Conservation (phyloP, 92 coral and sea anemone genomes). For the Blastomussa wellsi region DNA sequence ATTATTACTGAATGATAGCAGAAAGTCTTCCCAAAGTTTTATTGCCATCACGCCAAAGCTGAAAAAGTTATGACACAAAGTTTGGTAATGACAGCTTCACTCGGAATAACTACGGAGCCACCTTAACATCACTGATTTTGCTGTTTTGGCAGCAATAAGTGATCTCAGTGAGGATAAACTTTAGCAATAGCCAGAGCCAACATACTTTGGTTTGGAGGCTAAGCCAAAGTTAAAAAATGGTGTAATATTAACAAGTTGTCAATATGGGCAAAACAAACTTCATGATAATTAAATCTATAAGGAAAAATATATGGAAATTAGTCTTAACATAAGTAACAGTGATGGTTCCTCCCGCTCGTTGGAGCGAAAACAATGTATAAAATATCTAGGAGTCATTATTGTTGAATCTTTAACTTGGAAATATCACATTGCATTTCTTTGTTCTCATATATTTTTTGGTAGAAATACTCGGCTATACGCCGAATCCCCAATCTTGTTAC, state of each 20-base stretch:
- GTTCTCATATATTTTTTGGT: constrained; percentile 36
- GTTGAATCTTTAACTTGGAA: constrained; percentile 27
- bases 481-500: too few species aligned
- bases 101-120: too few species aligned
- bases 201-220: too few species aligned
- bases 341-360: constrained; percentile 6
- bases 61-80: too few species aligned
- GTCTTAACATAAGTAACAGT: constrained; percentile 14
- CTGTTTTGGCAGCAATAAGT: too few species aligned
- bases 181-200: too few species aligned
- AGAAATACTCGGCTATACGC: neutral
- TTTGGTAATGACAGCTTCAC: too few species aligned
- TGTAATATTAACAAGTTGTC: constrained; percentile 45
- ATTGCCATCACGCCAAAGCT: too few species aligned
- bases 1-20: too few species aligned
- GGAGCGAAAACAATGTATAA: constrained; percentile 33
- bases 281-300: constrained; percentile 34
- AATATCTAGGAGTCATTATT: constrained; percentile 37
- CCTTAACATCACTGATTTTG: too few species aligned
- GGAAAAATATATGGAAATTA: constrained; percentile 7
- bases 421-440: constrained; percentile 31
- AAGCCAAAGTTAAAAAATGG: constrained; percentile 20
- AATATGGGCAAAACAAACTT: constrained; percentile 47
- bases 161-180: too few species aligned
- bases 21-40: too few species aligned